Evolutionary conservation across 2,888 invertebrate genomes (phyloP), one percentile per base, ranked within the genome.

Genomic region (Spisula subtruncata): DNA sequence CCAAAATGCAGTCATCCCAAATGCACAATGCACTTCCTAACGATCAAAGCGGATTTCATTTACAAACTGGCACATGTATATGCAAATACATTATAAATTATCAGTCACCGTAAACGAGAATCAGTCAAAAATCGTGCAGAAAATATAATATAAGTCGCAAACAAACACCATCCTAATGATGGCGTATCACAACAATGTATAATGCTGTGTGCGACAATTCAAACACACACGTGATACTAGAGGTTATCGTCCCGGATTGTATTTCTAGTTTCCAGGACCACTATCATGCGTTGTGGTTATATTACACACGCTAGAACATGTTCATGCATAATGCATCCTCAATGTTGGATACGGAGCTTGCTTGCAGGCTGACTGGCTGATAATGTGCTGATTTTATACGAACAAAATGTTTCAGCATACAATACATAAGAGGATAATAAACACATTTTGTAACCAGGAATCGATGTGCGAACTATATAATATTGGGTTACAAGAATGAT

Each of bases 321-420:
- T 25, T 48, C 71, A 25, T 84, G 84, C 84, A 84, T 84, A 84
- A 66, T 84, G 84, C 84, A 84, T 71, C 71, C 71, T 25, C 48
- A 0, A 54, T 18, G 6, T 8, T 20, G 54, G 56, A 54, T n/a
- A 51, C 51, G 10, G 51, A 51, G 48, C 32, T 82, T 82, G 32
- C 5, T 32, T n/a, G 60, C 60, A 60, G n/a, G 6, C 6, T n/a
- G 25, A 8, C n/a, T 1, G 0, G 1, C 5, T 51, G 51, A 1
- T 4, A 6, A 16, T 51, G 51, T 51, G 14, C 12, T 10, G 51
- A 16, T 51, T 51, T 51, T 48, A 48, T 8, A 12, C 48, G 1
- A 51, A 51, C 51, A 51, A 1, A 51, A 51, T 51, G 51, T 51
- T 10, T 16, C 12, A 16, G 51, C 51, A 12, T 4, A 4, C 51